Base-by-base conservation (phyloP, 30 jellyfish, hydroid and myxozoan genomes). In the Aurelia sp. region DNA sequence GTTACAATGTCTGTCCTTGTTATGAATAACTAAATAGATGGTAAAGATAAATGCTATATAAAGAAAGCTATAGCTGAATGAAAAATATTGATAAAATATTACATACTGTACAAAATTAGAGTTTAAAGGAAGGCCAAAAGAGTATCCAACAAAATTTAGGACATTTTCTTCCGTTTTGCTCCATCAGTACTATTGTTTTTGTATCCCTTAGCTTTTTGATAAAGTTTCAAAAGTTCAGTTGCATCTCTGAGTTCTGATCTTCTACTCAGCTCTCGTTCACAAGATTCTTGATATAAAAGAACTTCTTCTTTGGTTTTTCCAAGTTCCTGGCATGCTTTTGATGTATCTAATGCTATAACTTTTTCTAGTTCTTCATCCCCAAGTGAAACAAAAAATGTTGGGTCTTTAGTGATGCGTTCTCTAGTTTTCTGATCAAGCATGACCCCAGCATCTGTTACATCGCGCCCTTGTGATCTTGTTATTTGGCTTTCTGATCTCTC, bases 201-300 rank as follows among this genome's bases (percentile, higher is more conserved):
- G 8, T 7, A 58, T 58, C 23, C 67, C 20, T 58, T 58, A 1
- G 67, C 67, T 58, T 20, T 58, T 58, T 58, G 10, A 13, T 58
- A 58, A 4, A 31, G 76, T 9, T 17, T 65, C 76, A 65, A 65
- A 65, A 65, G 41, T 30, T 65, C 76, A 65, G 76, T 65, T 33
- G 95, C 95, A 65, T 74, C 89, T 63, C 85, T 76, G 3, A 86
- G 74, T 48, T 76, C 89, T 1, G 85, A 41, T 11, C 95, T 66
- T 50, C 95, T 65, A 13, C 22, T 35, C 19, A 74, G 73, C 35
- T 86, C 95, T 30, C 80, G 61, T 48, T 75, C 89, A 53, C 95
- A 86, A 50, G 78, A 12, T 47, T 86, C 95, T 57, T 86, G 95
- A 70, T 66, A 65, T 30, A 75, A 37, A 59, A 53, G 13, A 6